Conservation (phyloP, 2,888 invertebrate genomes). For the Acronicta psi region DNA sequence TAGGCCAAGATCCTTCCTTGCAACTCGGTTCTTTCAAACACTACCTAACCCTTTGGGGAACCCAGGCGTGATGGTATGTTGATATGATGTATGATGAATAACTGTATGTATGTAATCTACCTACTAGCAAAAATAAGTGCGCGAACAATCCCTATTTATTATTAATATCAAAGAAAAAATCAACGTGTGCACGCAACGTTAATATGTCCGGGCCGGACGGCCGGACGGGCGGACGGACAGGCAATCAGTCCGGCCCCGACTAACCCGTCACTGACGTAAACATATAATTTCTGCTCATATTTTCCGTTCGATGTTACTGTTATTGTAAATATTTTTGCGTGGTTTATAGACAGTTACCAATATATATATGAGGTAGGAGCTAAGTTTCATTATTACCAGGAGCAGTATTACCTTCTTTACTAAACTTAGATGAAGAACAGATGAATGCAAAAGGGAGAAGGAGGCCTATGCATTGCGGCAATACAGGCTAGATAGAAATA, state of each 20-base stretch:
- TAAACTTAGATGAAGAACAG: no score
- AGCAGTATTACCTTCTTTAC: no score
- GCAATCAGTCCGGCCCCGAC: conserved; percentile 68
- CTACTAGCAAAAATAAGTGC: conserved; percentile 16
- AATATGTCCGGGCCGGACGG: conserved; percentile 46
- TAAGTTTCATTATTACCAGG: no score
- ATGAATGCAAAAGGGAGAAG: no score
- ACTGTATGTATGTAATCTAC: no score
- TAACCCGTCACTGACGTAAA: conserved; percentile 57
- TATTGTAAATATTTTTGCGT: conserved; percentile 7
- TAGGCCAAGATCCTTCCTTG: no score
- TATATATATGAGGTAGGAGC: neutral
- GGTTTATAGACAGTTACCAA: conserved; percentile 6
- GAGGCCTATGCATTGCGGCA: no score
- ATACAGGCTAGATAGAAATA: no score
- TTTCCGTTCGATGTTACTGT: conserved; percentile 47
- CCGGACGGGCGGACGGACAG: conserved; percentile 68
- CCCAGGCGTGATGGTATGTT: no score
- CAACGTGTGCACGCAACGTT: conserved; percentile 57
- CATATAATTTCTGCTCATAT: conserved; percentile 66
- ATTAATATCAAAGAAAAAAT: conserved; percentile 57
- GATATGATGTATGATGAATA: no score
- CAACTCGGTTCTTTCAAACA: no score
- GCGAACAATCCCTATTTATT: conserved; percentile 41
- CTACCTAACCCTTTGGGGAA: no score